Evolutionary conservation across 2,113 vertebrate genomes (phyloP).

Genomic region (Sinocyclocheilus grahami): DNA sequence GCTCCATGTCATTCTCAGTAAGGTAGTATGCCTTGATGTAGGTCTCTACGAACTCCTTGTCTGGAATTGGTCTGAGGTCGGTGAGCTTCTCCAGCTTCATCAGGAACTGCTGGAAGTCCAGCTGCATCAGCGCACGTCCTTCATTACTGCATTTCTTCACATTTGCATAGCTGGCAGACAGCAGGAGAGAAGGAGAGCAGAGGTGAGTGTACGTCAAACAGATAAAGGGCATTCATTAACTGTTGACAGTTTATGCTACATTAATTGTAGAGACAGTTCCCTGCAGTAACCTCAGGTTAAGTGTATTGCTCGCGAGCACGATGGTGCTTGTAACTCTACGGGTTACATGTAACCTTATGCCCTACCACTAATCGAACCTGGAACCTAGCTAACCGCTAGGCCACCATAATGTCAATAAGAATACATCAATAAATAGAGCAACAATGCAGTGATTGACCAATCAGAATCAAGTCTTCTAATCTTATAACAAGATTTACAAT

Average conservation of each 20-base stretch:
- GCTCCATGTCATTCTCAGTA: constrained; percentile 98
- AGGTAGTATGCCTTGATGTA: constrained; percentile 99
- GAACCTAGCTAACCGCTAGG: background rate
- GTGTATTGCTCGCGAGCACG: background rate
- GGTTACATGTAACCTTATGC: background rate
- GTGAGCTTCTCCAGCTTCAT: constrained; percentile 98
- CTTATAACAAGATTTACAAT: background rate
- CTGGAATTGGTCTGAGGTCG: constrained; percentile 95
- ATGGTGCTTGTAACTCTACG: background rate
- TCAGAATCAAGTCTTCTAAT: background rate
- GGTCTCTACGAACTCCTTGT: constrained; percentile 98
- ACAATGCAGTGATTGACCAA: background rate
- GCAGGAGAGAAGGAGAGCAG: constrained; percentile 10
- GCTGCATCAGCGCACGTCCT: constrained; percentile 96
- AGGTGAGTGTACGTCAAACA: constrained; percentile 1
- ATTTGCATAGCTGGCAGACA: constrained; percentile 86
- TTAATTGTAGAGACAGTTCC: background rate
- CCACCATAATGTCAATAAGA: background rate
- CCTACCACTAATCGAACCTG: background rate
- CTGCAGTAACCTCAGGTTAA: background rate
- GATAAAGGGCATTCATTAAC: constrained; percentile 31
- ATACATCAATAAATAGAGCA: background rate
- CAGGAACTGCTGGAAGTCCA: constrained; percentile 98
- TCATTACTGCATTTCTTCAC: constrained; percentile 99
- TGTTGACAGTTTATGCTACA: constrained; percentile 4